phyloP scores from a whole-genome alignment of 2,113 vertebrate species.

The Pyrgilauda ruficollis region DNA sequence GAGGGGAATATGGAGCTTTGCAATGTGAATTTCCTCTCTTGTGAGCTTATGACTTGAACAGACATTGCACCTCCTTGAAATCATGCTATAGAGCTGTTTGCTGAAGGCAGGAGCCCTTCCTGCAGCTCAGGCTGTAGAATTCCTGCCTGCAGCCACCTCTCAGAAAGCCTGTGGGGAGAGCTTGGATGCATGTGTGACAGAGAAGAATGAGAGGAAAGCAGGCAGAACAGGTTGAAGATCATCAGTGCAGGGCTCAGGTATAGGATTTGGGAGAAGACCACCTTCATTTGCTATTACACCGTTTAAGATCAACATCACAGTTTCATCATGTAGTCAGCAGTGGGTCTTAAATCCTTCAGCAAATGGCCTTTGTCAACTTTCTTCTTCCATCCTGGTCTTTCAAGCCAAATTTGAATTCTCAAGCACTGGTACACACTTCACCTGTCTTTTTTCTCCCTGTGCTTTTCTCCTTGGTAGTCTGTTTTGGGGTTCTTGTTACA shows the following conservation, averaged over 20 bases:
- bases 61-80: not conserved
- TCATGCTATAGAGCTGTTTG: not conserved
- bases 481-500: not conserved
- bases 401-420: not conserved
- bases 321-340: not conserved
- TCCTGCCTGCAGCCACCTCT: not conserved
- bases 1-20: not conserved
- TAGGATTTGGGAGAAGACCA: not conserved
- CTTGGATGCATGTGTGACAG: not conserved
- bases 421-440: not conserved
- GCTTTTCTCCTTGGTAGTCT: not conserved
- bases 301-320: not conserved
- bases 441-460: not conserved
- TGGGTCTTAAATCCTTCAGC: not conserved
- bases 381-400: not conserved
- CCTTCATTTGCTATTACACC: not conserved
- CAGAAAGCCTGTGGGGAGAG: not conserved
- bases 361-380: not conserved
- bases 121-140: not conserved
- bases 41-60: not conserved
- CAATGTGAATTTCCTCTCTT: not conserved
- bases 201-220: not conserved
- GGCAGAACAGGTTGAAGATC: not conserved
- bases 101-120: not conserved
- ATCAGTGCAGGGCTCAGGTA: not conserved